Evolutionary conservation across 2,113 vertebrate species (phyloP), one percentile per base, ranked within the genome.

Genomic region (Trinectes maculatus): DNA sequence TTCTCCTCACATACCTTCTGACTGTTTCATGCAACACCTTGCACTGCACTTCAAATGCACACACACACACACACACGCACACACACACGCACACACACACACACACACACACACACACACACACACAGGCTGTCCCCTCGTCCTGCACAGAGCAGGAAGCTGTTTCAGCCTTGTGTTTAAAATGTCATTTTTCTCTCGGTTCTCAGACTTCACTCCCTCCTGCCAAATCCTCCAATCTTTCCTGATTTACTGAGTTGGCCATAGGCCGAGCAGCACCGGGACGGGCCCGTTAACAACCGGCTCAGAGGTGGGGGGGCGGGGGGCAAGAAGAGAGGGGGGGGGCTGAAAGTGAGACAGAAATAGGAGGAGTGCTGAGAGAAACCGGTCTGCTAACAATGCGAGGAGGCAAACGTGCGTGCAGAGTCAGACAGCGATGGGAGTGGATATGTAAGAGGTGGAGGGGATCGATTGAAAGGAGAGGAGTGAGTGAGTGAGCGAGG

Each of bases 141-240:
- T 76, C 71, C 62, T 73, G 60, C 49, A 65, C 60, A 40, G 82
- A 65, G 65, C 69, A 89, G 85, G 89, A 88, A 85, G 88, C 87
- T 87, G 84, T 85, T 92, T 87, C 79, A 90, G 87, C 83, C 72
- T 89, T 84, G 88, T 92, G 89, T 91, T 92, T 92, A 91, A 91
- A 92, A 91, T 91, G 87, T 90, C 80, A 89, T 92, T 91, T 92
- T 90, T 89, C 87, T 91, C 86, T 89, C 68, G 43, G 88, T 91
- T 53, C 87, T 89, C 85, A 34, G 81, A 87, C 92, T 91, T 92
- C 89, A 89, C 89, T 92, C 89, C 89, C 87, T 91, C 84, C 77
- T 90, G 91, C 91, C 91, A 93, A 92, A 92, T 93, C 92, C 89
- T 89, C 89, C 89, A 89, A 91, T 93, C 89, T 81, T 91, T 92